A percentile compares a stretch with the other conserved stretches of the same genome.
Conservation (phyloP, 2,888 invertebrate species). For the Dexiosoma caninum region DNA sequence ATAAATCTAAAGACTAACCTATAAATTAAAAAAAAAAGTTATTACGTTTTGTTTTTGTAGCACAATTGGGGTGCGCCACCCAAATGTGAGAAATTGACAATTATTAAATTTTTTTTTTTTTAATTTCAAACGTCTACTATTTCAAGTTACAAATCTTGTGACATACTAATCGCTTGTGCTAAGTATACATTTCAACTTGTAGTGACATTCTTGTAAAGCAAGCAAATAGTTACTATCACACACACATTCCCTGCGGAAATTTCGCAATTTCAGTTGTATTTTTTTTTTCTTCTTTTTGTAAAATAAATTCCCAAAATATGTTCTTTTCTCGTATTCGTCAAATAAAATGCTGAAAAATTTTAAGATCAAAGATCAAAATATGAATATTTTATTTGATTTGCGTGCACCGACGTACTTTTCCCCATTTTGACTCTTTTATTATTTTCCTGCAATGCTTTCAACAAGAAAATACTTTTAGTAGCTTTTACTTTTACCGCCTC, state of each 20-base stretch:
- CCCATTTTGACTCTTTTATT: neutral
- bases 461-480: constrained; percentile 75
- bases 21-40: too few relatives aligned
- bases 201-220: neutral
- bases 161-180: too few relatives aligned
- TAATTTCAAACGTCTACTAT: too few relatives aligned
- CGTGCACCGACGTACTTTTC: constrained; percentile 14
- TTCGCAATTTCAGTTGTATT: constrained; percentile 22
- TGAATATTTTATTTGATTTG: constrained; percentile 77
- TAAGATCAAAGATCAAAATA: constrained; percentile 76
- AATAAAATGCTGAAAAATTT: constrained; percentile 67
- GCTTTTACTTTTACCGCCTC: constrained; percentile 35
- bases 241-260: neutral
- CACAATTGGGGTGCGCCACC: too few relatives aligned
- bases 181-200: neutral
- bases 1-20: too few relatives aligned
- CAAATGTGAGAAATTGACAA: too few relatives aligned
- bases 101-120: too few relatives aligned
- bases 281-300: neutral
- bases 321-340: neutral
- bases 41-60: too few relatives aligned
- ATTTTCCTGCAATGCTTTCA: neutral
- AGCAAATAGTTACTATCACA: neutral
- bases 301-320: neutral
- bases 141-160: too few relatives aligned